A percentile compares a stretch with the other conserved stretches of the same genome.
These are phyloP conservation scores for Drosophila kurseongensis DNA, from an alignment of 1,140 invertebrate genomes.

Conservation along the genomic window DNA sequence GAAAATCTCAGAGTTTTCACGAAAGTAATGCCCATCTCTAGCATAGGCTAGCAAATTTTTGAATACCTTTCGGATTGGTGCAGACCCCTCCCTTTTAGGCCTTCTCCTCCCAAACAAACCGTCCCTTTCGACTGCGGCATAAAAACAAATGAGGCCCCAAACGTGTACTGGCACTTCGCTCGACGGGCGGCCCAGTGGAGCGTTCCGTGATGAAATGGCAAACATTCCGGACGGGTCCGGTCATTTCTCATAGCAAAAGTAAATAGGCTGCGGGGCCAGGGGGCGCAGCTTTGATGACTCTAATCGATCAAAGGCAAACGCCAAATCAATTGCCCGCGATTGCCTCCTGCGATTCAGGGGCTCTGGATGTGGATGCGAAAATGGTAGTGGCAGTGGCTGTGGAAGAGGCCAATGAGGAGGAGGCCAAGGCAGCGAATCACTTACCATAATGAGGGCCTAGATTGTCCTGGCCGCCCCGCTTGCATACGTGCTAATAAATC, in stretches of 20 bases:
- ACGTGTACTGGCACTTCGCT: conserved; percentile 45
- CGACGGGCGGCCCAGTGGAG: conserved; percentile 44
- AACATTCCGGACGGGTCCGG: conserved; percentile 42
- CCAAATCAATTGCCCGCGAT: conserved; percentile 71
- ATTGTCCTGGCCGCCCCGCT: conserved; percentile 14
- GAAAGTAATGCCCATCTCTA: conserved; percentile 13
- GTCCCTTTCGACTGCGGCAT: conserved; percentile 25
- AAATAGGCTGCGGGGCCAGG: conserved; percentile 53
- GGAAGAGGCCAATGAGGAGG: conserved; percentile 17
- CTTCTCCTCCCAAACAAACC: neutral
- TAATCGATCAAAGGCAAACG: conserved; percentile 76
- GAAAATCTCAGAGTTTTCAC: neutral
- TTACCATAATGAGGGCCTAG: conserved; percentile 67
- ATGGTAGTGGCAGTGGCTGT: neutral
- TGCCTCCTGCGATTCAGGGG: conserved; percentile 37
- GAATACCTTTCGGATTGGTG: conserved; percentile 26
- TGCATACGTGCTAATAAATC: conserved; percentile 62
- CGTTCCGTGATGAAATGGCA: conserved; percentile 70
- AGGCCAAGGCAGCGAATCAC: conserved; percentile 49
- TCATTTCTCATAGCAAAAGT: conserved; percentile 71
- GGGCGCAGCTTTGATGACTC: conserved; percentile 63
- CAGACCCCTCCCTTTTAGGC: neutral
- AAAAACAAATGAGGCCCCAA: conserved; percentile 61
- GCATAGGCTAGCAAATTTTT: conserved; percentile 18
- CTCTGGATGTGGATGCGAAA: neutral